Evolutionary conservation across 2,888 invertebrate genomes (phyloP).

Genomic region (Ornithoptera alexandrae): DNA sequence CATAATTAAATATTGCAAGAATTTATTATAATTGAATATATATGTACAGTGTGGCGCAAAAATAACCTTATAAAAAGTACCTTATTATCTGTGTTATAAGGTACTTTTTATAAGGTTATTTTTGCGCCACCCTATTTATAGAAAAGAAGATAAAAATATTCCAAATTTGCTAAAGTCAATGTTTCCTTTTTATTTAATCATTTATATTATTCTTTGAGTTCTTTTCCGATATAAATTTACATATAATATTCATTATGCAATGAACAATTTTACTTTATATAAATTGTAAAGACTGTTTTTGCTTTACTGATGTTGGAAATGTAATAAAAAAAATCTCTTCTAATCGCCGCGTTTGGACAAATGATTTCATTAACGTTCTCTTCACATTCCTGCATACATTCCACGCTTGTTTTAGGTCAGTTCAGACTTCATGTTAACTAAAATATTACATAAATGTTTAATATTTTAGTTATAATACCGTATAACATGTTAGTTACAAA

Average conservation of each 20-base stretch:
- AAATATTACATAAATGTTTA: neutral
- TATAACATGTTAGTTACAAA: conserved; percentile 6
- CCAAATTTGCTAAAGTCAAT: too few species aligned
- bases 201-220: neutral
- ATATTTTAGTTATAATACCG: conserved; percentile 1
- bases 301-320: neutral
- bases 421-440: conserved; percentile 6
- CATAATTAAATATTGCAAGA: too few species aligned
- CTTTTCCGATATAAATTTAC: neutral
- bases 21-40: too few species aligned
- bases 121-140: too few species aligned
- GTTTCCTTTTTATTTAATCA: neutral
- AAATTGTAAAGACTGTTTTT: conserved; percentile 1
- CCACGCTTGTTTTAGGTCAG: conserved; percentile 1
- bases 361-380: conserved; percentile 24
- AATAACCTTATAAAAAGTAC: too few species aligned
- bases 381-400: conserved; percentile 22
- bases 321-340: neutral
- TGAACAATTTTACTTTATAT: neutral
- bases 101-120: too few species aligned
- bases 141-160: too few species aligned
- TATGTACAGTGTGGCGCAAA: too few species aligned
- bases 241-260: neutral
- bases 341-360: conserved; percentile 13
- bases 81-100: too few species aligned